A percentile compares a stretch with the other conserved stretches of the same genome.
phyloP scores from a whole-genome alignment of 2,113 vertebrate species.

The Xenopus borealis region DNA sequence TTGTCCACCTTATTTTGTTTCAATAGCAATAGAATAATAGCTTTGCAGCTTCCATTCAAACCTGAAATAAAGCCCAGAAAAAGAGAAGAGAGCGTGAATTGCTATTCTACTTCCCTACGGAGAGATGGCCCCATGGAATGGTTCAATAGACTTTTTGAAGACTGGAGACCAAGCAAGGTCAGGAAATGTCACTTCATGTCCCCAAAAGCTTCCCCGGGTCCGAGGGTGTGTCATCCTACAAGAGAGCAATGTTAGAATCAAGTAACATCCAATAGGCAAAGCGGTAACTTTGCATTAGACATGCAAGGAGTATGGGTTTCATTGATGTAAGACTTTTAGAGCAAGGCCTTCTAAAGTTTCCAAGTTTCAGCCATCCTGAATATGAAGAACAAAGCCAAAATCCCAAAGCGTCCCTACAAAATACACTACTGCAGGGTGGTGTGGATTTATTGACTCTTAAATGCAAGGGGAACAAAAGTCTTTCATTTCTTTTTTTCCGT shows the following conservation, averaged over 20 bases:
- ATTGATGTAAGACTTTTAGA: constrained; percentile 9
- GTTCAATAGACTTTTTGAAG: constrained; percentile 38
- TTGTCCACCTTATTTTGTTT: constrained; percentile 45
- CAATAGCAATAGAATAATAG: constrained; percentile 44
- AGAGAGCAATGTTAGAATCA: constrained; percentile 19
- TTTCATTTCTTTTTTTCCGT: constrained; percentile 25
- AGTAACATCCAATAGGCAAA: constrained; percentile 14
- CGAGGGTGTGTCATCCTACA: constrained; percentile 31
- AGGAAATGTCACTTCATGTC: constrained; percentile 36
- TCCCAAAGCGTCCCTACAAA: constrained; percentile 32
- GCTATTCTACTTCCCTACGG: constrained; percentile 22
- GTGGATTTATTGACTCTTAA: constrained; percentile 16
- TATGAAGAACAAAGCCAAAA: constrained; percentile 32
- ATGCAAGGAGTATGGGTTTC: constrained; percentile 34
- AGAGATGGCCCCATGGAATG: constrained; percentile 27
- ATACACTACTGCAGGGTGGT: constrained; percentile 21
- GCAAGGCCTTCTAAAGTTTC: constrained; percentile 33
- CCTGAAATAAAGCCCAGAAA: constrained; percentile 43
- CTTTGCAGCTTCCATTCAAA: constrained; percentile 42
- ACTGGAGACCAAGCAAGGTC: constrained; percentile 28
- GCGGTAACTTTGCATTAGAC: constrained; percentile 40
- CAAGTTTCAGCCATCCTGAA: constrained; percentile 27
- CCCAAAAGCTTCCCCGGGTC: constrained; percentile 33
- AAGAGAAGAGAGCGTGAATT: constrained; percentile 40
- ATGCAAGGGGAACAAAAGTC: constrained; percentile 10